Evolutionary conservation across 2,888 invertebrate species (phyloP).

Genomic region (Choreutis nemorana): DNA sequence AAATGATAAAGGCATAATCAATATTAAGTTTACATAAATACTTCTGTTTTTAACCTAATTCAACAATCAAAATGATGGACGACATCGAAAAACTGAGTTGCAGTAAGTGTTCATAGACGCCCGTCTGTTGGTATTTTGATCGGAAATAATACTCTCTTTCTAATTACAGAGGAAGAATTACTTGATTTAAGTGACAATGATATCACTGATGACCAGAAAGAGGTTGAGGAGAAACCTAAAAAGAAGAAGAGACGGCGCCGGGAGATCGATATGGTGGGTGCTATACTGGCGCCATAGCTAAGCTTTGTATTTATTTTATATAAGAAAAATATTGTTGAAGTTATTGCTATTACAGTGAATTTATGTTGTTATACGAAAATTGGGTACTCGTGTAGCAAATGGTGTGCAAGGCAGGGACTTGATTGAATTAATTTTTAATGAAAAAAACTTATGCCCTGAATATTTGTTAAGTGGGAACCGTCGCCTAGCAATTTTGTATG

Average conservation of each 20-base stretch:
- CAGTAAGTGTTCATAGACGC: slow-evolving; percentile 30
- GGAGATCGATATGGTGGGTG: slow-evolving; percentile 49
- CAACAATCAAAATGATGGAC: slow-evolving; percentile 23
- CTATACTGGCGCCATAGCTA: too few species aligned
- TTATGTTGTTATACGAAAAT: too few species aligned
- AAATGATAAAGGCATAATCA: too few species aligned
- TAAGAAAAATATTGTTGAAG: too few species aligned
- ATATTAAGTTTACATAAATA: too few species aligned
- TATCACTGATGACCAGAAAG: slow-evolving; percentile 42
- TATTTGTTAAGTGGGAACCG: too few species aligned
- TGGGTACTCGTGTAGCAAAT: too few species aligned
- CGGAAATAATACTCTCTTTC: background rate
- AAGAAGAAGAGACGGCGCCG: slow-evolving; percentile 48
- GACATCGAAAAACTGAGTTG: slow-evolving; percentile 51
- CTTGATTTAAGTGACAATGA: slow-evolving; percentile 54
- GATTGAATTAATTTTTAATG: too few species aligned
- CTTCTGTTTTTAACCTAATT: background rate
- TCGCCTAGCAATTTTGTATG: too few species aligned
- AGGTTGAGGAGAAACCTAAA: slow-evolving; percentile 41
- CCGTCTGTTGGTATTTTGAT: slow-evolving; percentile 1
- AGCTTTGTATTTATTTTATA: background rate
- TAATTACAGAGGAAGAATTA: slow-evolving; percentile 40
- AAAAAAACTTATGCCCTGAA: too few species aligned
- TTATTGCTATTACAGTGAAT: too few species aligned
- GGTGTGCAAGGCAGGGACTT: too few species aligned